Base-by-base conservation (phyloP, 1,140 invertebrate genomes). In the Drosophila auraria region DNA sequence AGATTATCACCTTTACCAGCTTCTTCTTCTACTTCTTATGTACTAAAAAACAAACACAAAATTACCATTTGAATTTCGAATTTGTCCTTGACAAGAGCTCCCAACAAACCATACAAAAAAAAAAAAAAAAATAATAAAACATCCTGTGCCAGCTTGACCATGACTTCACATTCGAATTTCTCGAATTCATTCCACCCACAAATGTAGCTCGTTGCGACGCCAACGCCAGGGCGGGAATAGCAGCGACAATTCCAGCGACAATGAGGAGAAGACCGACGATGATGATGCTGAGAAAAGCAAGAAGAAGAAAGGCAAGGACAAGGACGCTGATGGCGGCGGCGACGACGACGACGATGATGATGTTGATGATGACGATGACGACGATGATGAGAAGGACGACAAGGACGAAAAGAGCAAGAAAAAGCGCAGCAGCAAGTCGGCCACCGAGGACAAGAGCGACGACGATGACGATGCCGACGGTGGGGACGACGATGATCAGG, bases 401-500 rank as follows among this genome's bases (percentile, higher is more conserved):
- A 87, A 83, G 53, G 80, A 65, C 51, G 82, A 73, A 36, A 49
- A 81, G 73, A 68, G 47, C 45, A 87, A 91, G 51, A 90, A 87
- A 66, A 92, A 89, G 57, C 83, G 83, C 36, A 91, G 56, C 60
- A 66, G 65, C 69, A 87, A 91, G 40, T 50, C 58, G 45, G 56
- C 69, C 20, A 78, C 56, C 17, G 80, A 90, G 60, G 93, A 92
- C 61, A 91, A 91, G 45, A 92, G 94, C 9, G 93, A 93, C 54
- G 87, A 92, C 56, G 89, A 91, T 40, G 92, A 94, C 9, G 93
- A 94, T 65, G 93, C 93, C 42, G 93, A 93, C 49, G 87, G 91
- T 23, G 90, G 91, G 15, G 93, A 93, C 25, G 92, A 94, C 6
- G 93, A 94, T 60, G 93, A 94, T 38, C 93, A 93, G 36, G 87